Conservation (phyloP, 2,797 vertebrate species). For the Pangasius mekongensis region DNA sequence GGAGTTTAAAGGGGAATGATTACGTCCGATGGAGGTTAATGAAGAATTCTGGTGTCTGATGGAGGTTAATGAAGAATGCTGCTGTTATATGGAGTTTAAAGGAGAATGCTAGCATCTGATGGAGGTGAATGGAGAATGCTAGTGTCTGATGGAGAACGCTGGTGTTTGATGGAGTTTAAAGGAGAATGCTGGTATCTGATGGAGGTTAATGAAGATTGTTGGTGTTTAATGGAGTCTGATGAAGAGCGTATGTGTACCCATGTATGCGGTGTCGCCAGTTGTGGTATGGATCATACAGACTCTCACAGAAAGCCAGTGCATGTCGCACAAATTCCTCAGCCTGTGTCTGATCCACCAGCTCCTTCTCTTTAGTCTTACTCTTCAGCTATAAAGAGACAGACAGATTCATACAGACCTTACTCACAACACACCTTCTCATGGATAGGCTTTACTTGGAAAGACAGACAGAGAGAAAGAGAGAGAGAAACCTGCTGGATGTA, state of each 20-base stretch:
- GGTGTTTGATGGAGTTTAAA: neutral
- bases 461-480: conserved; percentile 32
- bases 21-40: neutral
- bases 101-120: neutral
- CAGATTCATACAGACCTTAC: neutral
- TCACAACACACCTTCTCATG: neutral
- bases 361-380: conserved; percentile 97
- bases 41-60: neutral
- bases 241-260: conserved; percentile 73
- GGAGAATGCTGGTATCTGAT: neutral
- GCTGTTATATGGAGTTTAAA: neutral
- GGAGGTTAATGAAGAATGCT: neutral
- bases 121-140: neutral
- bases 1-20: neutral
- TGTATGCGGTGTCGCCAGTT: conserved; percentile 93
- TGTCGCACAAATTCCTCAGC: conserved; percentile 96
- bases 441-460: neutral
- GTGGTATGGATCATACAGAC: conserved; percentile 94
- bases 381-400: conserved; percentile 80
- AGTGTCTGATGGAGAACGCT: neutral
- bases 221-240: neutral
- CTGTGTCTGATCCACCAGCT: conserved; percentile 91
- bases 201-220: neutral
- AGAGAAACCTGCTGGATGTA: conserved; percentile 93
- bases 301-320: conserved; percentile 93